Evolutionary conservation across 2,797 vertebrate genomes (phyloP).

Genomic region (Babyrousa celebensis): DNA sequence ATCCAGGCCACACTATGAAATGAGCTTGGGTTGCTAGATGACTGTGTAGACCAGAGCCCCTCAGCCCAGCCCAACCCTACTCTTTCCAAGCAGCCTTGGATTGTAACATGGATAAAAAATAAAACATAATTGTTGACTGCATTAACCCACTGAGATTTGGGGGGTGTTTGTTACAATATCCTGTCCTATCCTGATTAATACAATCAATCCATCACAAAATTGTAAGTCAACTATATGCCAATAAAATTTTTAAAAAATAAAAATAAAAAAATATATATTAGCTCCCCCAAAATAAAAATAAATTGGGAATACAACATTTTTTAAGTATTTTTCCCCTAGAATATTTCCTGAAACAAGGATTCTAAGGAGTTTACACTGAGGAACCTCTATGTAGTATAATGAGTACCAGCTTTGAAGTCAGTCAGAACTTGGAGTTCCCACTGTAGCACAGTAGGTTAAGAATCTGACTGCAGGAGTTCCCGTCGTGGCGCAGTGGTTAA

Average conservation of each 20-base stretch:
- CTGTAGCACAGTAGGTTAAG: too few species aligned
- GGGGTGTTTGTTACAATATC: neutral
- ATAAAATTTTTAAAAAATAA: too few species aligned
- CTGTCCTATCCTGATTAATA: neutral
- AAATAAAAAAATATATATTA: too few species aligned
- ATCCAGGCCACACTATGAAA: neutral
- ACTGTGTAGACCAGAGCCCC: neutral
- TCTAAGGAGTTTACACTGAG: neutral
- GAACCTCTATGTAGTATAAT: conserved; percentile 24
- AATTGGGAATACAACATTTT: too few species aligned
- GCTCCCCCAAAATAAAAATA: too few species aligned
- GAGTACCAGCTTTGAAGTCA: conserved; percentile 22
- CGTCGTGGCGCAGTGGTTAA: too few species aligned
- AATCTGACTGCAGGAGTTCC: too few species aligned
- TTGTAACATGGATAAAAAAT: neutral
- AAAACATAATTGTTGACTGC: neutral
- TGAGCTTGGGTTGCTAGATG: neutral
- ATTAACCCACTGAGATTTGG: conserved; percentile 2
- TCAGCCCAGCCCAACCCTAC: neutral
- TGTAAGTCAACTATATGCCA: too few species aligned
- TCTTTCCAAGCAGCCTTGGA: conserved; percentile 30
- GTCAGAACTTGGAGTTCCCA: neutral
- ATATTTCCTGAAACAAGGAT: conserved; percentile 21
- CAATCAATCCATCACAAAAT: neutral
- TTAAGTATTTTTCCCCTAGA: neutral